Evolutionary conservation across 2,797 vertebrate species (phyloP).

Genomic region (Selene dorsalis): DNA sequence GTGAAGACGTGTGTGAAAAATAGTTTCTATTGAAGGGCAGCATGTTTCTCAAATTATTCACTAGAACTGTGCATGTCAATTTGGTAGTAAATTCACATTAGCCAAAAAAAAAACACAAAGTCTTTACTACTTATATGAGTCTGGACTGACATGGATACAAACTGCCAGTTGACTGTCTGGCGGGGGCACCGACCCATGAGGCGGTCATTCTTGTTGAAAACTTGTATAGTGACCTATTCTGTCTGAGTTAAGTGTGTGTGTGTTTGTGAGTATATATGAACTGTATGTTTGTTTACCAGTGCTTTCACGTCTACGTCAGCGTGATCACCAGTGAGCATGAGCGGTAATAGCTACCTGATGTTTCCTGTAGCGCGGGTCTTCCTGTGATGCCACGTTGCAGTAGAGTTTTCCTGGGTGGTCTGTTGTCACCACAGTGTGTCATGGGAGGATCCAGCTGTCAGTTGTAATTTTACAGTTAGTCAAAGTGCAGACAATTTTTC

Average conservation of each 20-base stretch:
- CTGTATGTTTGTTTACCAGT: slow-evolving; percentile 67
- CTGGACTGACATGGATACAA: background rate
- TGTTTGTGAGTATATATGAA: slow-evolving; percentile 44
- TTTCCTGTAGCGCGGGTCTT: slow-evolving; percentile 68
- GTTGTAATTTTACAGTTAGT: slow-evolving; percentile 37
- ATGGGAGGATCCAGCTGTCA: slow-evolving; percentile 47
- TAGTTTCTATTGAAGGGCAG: background rate
- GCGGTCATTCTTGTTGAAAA: slow-evolving; percentile 2
- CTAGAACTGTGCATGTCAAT: background rate
- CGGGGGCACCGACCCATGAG: background rate
- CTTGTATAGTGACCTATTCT: slow-evolving; percentile 18
- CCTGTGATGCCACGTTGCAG: slow-evolving; percentile 70
- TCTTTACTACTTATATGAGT: background rate
- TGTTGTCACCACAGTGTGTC: slow-evolving; percentile 68
- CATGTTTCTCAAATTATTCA: background rate
- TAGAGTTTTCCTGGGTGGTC: slow-evolving; percentile 85
- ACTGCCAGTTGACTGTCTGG: background rate
- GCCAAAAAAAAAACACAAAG: background rate
- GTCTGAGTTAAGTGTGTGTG: slow-evolving; percentile 43
- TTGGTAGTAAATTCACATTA: background rate
- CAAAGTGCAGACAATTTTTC: background rate
- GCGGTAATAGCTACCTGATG: slow-evolving; percentile 70
- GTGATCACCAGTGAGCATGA: slow-evolving; percentile 45
- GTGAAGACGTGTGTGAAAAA: background rate
- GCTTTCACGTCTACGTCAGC: slow-evolving; percentile 55